Evolutionary conservation across 2,888 invertebrate genomes (phyloP), one percentile per base, ranked within the genome.

Genomic region (Sipha maydis): DNA sequence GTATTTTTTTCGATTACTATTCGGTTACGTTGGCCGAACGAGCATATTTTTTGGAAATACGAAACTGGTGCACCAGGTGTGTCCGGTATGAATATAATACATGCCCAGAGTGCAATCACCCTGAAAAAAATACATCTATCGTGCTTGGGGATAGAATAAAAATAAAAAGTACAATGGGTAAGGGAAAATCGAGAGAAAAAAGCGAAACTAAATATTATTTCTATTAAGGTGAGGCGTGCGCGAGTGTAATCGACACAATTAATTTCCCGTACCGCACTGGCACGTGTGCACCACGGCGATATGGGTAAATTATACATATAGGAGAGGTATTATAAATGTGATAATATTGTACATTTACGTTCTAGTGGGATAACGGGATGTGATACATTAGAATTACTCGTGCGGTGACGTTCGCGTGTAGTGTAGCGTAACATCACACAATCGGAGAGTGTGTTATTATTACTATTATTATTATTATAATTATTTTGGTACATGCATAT

Each of bases 171-270:
- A 38, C 0, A 61, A 61, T 7, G 61, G 61, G 61, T 4, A 21
- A 21, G 25, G 21, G 25, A 56, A 56, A 75, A 61, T 17, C n/a
- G 28, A 76, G 56, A 41, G 11, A 28, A 41, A 83, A 61, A 61
- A 38, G n/a, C 4, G 61, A 75, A 84, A 84, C 75, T 19, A 84
- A 38, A 67, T 80, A 61, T 76, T 61, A 48, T 76, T 61, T 84
- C 28, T 56, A 28, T 84, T 41, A 84, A 76, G 71, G 67, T 61
- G 38, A 67, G 67, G 9, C 34, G 48, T 11, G 48, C 48, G 48
- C 48, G 14, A 1, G 48, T 48, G 34, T 67, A 67, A 67, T n/a
- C 67, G 17, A 38, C 31, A 67, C 34, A 38, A 67, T 80, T 79
- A 79, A 41, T 79, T 79, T 56, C 79, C 56, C 54, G 56, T 4